Evolutionary conservation across 2,113 vertebrate genomes (phyloP).

Genomic region (Benitochromis conjunctus): DNA sequence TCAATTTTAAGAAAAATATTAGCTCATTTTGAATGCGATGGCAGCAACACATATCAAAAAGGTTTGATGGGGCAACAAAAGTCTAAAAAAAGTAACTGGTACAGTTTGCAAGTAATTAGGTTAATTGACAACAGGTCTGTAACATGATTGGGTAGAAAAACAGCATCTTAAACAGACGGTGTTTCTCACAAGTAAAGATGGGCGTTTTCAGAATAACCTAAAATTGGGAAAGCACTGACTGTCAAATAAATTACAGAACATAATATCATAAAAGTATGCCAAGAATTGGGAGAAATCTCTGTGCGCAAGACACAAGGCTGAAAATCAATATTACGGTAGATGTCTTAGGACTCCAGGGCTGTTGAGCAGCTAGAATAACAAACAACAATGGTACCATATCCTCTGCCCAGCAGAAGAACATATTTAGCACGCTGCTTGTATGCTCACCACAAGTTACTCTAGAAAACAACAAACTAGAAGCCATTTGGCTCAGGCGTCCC

Average conservation of each 20-base stretch:
- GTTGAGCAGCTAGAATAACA: background rate
- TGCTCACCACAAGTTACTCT: background rate
- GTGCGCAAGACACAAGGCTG: background rate
- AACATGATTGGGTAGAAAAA: background rate
- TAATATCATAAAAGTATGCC: background rate
- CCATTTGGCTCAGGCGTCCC: background rate
- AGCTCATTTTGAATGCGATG: background rate
- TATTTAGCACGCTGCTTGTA: background rate
- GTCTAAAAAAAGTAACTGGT: background rate
- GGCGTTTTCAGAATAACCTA: background rate
- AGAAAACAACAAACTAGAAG: background rate
- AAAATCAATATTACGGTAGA: background rate
- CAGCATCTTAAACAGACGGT: background rate
- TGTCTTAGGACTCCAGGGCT: background rate
- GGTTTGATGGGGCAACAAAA: background rate
- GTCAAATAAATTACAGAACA: background rate
- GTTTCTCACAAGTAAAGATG: background rate
- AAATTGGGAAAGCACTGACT: background rate
- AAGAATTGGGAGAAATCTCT: background rate
- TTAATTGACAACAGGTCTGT: background rate
- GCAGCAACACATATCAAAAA: rapidly evolving
- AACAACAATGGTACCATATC: background rate
- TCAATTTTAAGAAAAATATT: background rate
- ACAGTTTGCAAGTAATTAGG: background rate
- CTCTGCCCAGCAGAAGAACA: background rate